phyloP scores from a whole-genome alignment of 1,140 invertebrate genomes.

The Pachyrhynchus sulphureomaculatus region DNA sequence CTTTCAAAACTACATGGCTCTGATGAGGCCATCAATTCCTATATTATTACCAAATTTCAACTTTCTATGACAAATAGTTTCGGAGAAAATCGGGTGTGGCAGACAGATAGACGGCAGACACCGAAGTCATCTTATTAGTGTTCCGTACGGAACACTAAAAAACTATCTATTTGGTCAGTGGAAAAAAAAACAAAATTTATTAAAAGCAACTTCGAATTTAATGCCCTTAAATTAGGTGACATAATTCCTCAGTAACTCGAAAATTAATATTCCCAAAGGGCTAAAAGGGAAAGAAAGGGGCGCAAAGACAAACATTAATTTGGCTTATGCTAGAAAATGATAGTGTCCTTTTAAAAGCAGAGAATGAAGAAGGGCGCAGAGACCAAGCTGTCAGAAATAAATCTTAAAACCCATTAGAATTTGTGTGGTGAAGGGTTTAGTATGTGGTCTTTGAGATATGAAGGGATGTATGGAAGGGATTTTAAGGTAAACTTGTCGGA shows the following conservation, averaged over 20 bases:
- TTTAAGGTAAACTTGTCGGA: not conserved
- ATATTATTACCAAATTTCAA: too few relatives aligned
- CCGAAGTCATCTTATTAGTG: too few relatives aligned
- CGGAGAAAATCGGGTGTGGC: too few relatives aligned
- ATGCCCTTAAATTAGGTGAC: too few relatives aligned
- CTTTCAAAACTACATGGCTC: too few relatives aligned
- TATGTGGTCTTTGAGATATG: not conserved
- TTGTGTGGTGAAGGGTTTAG: not conserved
- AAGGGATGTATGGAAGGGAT: not conserved
- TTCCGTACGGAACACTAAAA: too few relatives aligned
- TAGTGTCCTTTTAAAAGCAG: conserved; percentile 1
- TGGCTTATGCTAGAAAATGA: conserved; percentile 4
- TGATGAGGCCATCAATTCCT: too few relatives aligned
- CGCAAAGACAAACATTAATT: conserved; percentile 2
- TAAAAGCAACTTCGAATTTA: too few relatives aligned
- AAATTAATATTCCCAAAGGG: not conserved
- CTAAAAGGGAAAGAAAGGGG: not conserved
- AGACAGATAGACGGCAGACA: too few relatives aligned
- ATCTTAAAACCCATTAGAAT: conserved; percentile 14
- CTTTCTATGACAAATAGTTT: too few relatives aligned
- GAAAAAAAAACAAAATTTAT: too few relatives aligned
- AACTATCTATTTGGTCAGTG: too few relatives aligned
- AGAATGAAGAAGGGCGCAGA: conserved; percentile 1
- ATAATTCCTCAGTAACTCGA: not conserved
- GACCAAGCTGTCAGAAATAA: conserved; percentile 7